Conservation (phyloP, 2,113 vertebrate species). For the Lasiurus cinereus region DNA sequence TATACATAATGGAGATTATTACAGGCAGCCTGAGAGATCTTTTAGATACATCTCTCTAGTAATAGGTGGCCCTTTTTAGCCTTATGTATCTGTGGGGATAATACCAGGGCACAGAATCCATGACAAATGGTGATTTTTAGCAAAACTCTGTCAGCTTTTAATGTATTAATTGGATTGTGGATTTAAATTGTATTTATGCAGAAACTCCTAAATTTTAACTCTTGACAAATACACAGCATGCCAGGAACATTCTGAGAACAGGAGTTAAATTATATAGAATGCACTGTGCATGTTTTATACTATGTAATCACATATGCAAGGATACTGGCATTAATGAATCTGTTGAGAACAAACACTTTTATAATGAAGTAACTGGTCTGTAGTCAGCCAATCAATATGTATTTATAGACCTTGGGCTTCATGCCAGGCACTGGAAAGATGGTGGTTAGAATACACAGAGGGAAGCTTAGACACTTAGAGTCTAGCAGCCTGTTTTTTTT, state of each 20-base stretch:
- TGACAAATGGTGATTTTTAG: constrained; percentile 85
- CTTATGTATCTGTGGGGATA: constrained; percentile 85
- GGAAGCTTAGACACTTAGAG: constrained; percentile 20
- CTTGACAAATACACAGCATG: constrained; percentile 56
- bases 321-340: constrained; percentile 63
- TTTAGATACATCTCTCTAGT: constrained; percentile 91
- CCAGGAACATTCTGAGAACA: constrained; percentile 57
- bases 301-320: constrained; percentile 50
- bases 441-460: constrained; percentile 57
- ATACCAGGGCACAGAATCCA: constrained; percentile 84
- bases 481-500: neutral
- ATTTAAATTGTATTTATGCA: constrained; percentile 86
- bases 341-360: constrained; percentile 61
- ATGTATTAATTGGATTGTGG: constrained; percentile 81
- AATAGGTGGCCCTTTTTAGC: constrained; percentile 90
- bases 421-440: constrained; percentile 51
- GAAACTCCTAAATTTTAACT: constrained; percentile 77
- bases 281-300: constrained; percentile 44
- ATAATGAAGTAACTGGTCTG: constrained; percentile 72
- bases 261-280: constrained; percentile 49
- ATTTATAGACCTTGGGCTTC: constrained; percentile 69
- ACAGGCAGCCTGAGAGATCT: constrained; percentile 91
- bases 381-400: constrained; percentile 70
- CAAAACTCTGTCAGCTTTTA: constrained; percentile 84
- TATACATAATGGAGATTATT: constrained; percentile 95